These are phyloP conservation scores for Trichopria drosophilae DNA, from an alignment of 2,888 invertebrate species.

Conservation along the genomic window DNA sequence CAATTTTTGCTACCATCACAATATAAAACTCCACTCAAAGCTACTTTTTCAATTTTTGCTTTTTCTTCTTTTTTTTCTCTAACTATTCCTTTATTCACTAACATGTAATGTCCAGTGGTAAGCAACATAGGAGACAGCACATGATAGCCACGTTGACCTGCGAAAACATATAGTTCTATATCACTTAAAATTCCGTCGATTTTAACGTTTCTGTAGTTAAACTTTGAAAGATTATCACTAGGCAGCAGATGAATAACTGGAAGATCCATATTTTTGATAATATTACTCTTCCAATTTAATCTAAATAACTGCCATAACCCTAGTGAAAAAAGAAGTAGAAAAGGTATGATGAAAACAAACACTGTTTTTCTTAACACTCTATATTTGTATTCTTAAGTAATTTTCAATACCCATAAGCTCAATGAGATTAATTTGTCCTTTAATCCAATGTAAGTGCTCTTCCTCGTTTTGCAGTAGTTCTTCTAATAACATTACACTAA, in stretches of 20 bases:
- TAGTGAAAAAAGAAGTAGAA: slow-evolving; percentile 16
- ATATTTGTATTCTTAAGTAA: slow-evolving; percentile 23
- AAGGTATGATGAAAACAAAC: slow-evolving; percentile 19
- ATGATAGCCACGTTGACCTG: slow-evolving; percentile 17
- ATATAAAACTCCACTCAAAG: slow-evolving; percentile 17
- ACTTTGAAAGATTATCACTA: slow-evolving; percentile 14
- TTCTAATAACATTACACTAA: slow-evolving; percentile 23
- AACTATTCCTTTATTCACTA: slow-evolving; percentile 18
- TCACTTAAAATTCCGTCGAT: slow-evolving; percentile 17
- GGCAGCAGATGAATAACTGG: slow-evolving; percentile 14
- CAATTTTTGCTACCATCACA: slow-evolving; percentile 18
- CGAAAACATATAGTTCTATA: slow-evolving; percentile 19
- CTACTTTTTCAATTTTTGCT: slow-evolving; percentile 22
- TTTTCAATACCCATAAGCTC: slow-evolving; percentile 23
- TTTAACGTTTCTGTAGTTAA: slow-evolving; percentile 18
- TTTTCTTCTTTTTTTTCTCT: slow-evolving; percentile 18
- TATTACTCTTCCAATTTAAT: slow-evolving; percentile 19
- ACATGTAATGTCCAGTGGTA: slow-evolving; percentile 16
- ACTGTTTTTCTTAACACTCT: slow-evolving; percentile 21
- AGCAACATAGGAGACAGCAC: slow-evolving; percentile 19
- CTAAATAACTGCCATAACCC: slow-evolving; percentile 18
- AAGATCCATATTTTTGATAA: slow-evolving; percentile 19
- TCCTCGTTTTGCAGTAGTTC: slow-evolving; percentile 19
- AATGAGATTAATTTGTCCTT: slow-evolving; percentile 19
- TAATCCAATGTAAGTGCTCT: slow-evolving; percentile 23